Conservation (phyloP, 1,140 invertebrate genomes). For the Delia radicum region DNA sequence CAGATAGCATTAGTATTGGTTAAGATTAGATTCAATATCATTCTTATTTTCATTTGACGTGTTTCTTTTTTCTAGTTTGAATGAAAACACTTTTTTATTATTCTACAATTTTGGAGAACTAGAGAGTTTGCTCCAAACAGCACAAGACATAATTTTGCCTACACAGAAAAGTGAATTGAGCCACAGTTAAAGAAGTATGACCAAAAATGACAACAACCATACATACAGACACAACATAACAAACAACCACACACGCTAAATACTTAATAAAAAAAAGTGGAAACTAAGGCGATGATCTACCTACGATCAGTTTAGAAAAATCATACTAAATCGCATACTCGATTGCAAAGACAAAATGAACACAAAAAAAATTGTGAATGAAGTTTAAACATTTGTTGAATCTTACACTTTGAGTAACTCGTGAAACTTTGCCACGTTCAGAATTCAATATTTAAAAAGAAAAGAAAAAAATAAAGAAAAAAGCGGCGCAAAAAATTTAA, state of each 20-base stretch:
- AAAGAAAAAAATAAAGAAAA: background rate
- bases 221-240: constrained; percentile 6
- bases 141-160: background rate
- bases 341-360: background rate
- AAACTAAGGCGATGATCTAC: constrained; percentile 29
- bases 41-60: background rate
- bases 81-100: no score
- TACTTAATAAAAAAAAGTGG: background rate
- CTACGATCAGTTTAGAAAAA: constrained; percentile 25
- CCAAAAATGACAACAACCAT: constrained; percentile 13
- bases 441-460: constrained; percentile 17
- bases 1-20: background rate
- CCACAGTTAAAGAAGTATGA: constrained; percentile 8
- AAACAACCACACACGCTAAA: constrained; percentile 10
- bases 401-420: constrained; percentile 25
- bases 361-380: constrained; percentile 26
- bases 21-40: background rate
- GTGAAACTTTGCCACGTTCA: constrained; percentile 26
- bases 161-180: constrained; percentile 3
- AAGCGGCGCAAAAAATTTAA: background rate
- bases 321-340: constrained; percentile 20
- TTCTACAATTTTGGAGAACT: background rate
- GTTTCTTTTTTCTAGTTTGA: no score
- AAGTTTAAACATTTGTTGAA: constrained; percentile 15
- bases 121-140: background rate